These are phyloP conservation scores for Parus major DNA, from an alignment of 2,113 vertebrate genomes.

Conservation along the genomic window DNA sequence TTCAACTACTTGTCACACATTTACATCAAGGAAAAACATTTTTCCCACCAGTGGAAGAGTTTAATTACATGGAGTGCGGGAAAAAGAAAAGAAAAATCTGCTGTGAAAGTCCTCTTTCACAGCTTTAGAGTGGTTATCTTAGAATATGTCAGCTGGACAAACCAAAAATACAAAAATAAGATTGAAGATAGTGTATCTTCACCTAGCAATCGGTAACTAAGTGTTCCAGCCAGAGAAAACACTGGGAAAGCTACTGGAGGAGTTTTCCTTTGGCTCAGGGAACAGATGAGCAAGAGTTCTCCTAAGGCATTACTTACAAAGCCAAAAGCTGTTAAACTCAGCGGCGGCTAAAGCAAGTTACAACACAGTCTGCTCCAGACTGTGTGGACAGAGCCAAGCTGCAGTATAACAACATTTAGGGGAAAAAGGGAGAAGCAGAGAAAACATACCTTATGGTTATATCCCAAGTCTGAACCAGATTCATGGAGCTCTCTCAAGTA, in stretches of 20 bases:
- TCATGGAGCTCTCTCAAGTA: not conserved
- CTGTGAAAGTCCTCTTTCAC: not conserved
- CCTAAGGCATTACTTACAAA: conserved; percentile 43
- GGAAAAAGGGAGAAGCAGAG: not conserved
- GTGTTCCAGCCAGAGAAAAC: conserved; percentile 60
- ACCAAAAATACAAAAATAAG: not conserved
- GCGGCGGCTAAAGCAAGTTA: conserved; percentile 35
- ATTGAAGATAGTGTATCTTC: conserved; percentile 45
- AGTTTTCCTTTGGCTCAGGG: conserved; percentile 58
- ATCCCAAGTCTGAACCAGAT: not conserved
- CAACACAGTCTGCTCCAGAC: conserved; percentile 44
- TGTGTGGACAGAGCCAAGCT: conserved; percentile 47
- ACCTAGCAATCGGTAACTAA: conserved; percentile 39
- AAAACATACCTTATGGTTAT: not conserved
- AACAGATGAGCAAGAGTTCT: conserved; percentile 61
- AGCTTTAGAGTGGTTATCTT: not conserved
- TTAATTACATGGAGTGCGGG: not conserved
- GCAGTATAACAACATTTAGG: not conserved
- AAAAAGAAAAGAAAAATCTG: not conserved
- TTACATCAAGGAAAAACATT: not conserved
- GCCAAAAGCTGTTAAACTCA: conserved; percentile 61
- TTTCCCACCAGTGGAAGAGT: conserved; percentile 14
- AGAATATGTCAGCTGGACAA: not conserved
- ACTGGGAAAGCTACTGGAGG: conserved; percentile 56
- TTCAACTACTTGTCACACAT: not conserved